These are phyloP conservation scores for Athene noctua DNA, from an alignment of 2,113 vertebrate species.

Conservation along the genomic window DNA sequence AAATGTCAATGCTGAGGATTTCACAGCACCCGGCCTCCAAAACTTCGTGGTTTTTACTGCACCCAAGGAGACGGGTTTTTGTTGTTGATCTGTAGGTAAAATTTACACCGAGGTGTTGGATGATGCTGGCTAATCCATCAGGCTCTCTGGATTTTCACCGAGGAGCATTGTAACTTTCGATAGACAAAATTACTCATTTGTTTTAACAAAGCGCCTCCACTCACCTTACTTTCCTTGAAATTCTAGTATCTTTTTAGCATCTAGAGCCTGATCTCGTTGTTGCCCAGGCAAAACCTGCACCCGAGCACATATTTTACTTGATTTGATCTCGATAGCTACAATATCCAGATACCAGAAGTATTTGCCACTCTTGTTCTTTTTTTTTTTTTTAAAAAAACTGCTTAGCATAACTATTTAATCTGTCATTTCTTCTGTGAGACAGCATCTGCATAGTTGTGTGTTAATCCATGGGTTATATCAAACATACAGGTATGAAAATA, in stretches of 20 bases:
- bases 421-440: not conserved
- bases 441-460: not conserved
- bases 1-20: not conserved
- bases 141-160: not conserved
- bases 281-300: not conserved
- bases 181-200: rapidly evolving
- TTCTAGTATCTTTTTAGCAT: not conserved
- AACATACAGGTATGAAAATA: not conserved
- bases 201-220: not conserved
- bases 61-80: not conserved
- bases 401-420: not conserved
- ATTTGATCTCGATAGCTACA: not conserved
- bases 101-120: not conserved
- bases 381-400: not conserved
- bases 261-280: rapidly evolving
- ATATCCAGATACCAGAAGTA: not conserved
- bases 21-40: not conserved
- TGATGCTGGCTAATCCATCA: too few species aligned
- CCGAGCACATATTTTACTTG: not conserved
- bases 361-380: not conserved
- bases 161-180: not conserved
- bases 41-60: rapidly evolving
- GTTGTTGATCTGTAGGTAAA: not conserved
- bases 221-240: not conserved
- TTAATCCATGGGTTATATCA: not conserved